These are phyloP conservation scores for Eupithecia subfuscata DNA, from an alignment of 2,888 invertebrate species.

Conservation along the genomic window DNA sequence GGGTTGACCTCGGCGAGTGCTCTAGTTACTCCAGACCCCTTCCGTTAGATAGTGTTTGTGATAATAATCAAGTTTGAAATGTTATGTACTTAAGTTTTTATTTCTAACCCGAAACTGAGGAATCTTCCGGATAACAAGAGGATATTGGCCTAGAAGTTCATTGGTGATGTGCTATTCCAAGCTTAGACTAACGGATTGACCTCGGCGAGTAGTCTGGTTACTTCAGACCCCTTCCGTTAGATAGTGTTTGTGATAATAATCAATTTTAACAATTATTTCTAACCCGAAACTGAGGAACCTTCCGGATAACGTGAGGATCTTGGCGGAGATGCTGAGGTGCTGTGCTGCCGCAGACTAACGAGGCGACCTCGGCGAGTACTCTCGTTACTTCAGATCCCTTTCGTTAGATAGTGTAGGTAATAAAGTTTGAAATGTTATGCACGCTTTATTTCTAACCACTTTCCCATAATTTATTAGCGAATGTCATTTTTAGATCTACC, in stretches of 20 bases:
- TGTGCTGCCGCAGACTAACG: slow-evolving; percentile 72
- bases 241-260: slow-evolving; percentile 8
- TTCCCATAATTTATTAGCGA: too few species aligned
- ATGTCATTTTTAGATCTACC: too few species aligned
- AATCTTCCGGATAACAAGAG: slow-evolving; percentile 67
- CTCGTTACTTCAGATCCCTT: slow-evolving; percentile 66
- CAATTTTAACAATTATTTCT: neutral
- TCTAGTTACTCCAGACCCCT: slow-evolving; percentile 63
- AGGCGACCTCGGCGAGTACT: slow-evolving; percentile 60
- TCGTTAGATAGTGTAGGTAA: slow-evolving; percentile 44
- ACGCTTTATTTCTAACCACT: too few species aligned
- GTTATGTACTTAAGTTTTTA: neutral
- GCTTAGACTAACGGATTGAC: slow-evolving; percentile 70
- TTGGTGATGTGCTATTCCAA: slow-evolving; percentile 75
- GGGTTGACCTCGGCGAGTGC: slow-evolving; percentile 61
- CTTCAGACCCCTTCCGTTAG: slow-evolving; percentile 64
- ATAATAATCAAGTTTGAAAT: neutral
- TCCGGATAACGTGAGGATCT: slow-evolving; percentile 66
- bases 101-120: slow-evolving; percentile 58
- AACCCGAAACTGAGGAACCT: slow-evolving; percentile 65
- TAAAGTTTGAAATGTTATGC: too few species aligned
- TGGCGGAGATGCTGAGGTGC: slow-evolving; percentile 77
- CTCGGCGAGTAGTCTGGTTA: slow-evolving; percentile 59
- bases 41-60: slow-evolving; percentile 50
- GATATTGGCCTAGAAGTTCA: slow-evolving; percentile 74